Percentiles rank a stretch among this genome's conserved stretches.
Evolutionary conservation across 2,113 vertebrate species (phyloP).

Genomic region (Bostrychus sinensis): DNA sequence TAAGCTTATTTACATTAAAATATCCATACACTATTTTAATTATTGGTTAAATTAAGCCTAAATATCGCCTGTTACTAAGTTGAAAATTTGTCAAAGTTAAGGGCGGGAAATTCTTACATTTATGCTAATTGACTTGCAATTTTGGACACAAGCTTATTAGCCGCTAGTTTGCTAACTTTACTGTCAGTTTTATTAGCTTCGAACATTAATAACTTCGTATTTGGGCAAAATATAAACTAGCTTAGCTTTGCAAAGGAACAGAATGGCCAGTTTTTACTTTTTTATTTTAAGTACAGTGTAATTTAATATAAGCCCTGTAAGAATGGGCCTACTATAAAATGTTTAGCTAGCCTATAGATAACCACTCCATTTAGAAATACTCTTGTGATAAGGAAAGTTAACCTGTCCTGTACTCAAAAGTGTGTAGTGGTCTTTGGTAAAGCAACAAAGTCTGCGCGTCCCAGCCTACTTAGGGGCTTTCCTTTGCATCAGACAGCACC

Average conservation of each 20-base stretch:
- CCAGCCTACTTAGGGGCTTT: conserved; percentile 56
- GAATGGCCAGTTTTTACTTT: too few relatives aligned
- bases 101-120: background rate
- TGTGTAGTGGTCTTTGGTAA: conserved; percentile 59
- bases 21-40: too few relatives aligned
- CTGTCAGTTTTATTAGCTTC: too few relatives aligned
- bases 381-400: conserved; percentile 6
- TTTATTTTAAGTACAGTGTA: background rate
- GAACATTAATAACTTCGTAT: too few relatives aligned
- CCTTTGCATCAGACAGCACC: conserved; percentile 64
- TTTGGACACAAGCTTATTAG: too few relatives aligned
- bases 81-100: background rate
- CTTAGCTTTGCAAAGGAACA: too few relatives aligned
- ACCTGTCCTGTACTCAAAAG: conserved; percentile 26
- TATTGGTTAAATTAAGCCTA: too few relatives aligned
- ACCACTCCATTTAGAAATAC: background rate
- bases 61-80: background rate
- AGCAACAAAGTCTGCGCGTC: conserved; percentile 69
- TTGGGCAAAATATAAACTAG: too few relatives aligned
- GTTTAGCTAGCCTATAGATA: too few relatives aligned
- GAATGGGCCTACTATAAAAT: background rate
- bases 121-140: background rate
- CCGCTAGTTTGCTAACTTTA: too few relatives aligned
- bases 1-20: too few relatives aligned
- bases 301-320: background rate